These are phyloP conservation scores for Enteromius argenteus DNA, from an alignment of 2,797 vertebrate species.

Conservation along the genomic window DNA sequence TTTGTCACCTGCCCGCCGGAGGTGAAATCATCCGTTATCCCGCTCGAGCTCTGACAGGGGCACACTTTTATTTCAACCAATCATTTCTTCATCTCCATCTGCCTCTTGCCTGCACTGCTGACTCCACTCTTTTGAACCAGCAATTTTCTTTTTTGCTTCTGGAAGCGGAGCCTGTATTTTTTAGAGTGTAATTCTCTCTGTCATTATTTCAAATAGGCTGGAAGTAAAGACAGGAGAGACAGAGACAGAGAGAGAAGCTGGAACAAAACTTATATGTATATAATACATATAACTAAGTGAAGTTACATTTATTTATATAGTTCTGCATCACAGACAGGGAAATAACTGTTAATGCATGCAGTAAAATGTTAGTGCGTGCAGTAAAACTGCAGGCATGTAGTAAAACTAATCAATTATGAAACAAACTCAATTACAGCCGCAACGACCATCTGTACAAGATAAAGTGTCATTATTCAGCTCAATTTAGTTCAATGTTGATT, in stretches of 20 bases:
- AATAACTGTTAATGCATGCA: neutral
- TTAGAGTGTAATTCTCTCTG: slow-evolving; percentile 28
- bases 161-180: slow-evolving; percentile 26
- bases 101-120: slow-evolving; percentile 15
- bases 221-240: slow-evolving; percentile 17
- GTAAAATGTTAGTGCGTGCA: neutral
- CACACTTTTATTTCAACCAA: slow-evolving; percentile 15
- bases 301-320: neutral
- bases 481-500: neutral
- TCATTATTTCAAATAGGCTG: slow-evolving; percentile 31
- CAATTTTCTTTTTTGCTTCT: slow-evolving; percentile 40
- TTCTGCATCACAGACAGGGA: neutral
- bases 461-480: neutral
- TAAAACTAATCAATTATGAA: neutral
- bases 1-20: slow-evolving; percentile 16
- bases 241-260: neutral
- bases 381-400: neutral
- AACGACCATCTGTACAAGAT: neutral
- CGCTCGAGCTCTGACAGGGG: neutral
- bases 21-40: slow-evolving; percentile 36
- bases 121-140: slow-evolving; percentile 36
- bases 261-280: neutral
- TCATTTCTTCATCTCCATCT: slow-evolving; percentile 29
- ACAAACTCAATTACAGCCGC: neutral
- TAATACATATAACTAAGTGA: neutral